These are phyloP conservation scores for Oppia nitens DNA, from an alignment of 1,140 invertebrate genomes.

Conservation along the genomic window DNA sequence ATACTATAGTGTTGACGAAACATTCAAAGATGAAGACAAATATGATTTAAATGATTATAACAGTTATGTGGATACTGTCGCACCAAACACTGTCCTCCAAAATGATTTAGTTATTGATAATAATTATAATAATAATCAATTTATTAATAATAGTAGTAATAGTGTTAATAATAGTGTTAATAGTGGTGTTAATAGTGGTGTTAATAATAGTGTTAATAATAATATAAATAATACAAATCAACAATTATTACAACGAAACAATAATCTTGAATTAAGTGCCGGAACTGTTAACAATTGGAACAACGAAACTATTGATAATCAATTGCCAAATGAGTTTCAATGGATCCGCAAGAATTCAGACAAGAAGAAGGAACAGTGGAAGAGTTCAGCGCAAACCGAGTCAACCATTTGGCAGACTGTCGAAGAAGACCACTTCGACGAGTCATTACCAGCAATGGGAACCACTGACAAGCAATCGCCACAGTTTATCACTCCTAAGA, in stretches of 20 bases:
- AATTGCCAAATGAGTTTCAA: not conserved
- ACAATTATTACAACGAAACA: not conserved
- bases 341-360: not conserved
- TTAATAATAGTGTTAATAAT: not conserved
- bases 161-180: not conserved
- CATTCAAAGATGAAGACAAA: slow-evolving; percentile 17
- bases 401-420: slow-evolving; percentile 1
- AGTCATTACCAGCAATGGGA: not conserved
- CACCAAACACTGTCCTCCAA: slow-evolving; percentile 2
- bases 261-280: not conserved
- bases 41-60: too few relatives aligned
- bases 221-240: not conserved
- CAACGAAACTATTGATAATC: not conserved
- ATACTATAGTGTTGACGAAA: slow-evolving; percentile 6
- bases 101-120: not conserved
- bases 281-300: not conserved
- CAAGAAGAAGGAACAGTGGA: slow-evolving; percentile 9
- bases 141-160: not conserved
- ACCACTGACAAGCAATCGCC: not conserved
- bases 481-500: slow-evolving; percentile 1
- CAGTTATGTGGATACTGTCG: slow-evolving; percentile 12
- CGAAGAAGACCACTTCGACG: slow-evolving; percentile 1
- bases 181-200: not conserved
- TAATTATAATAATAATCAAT: not conserved
- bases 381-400: not conserved